These are phyloP conservation scores for Ceratoteleas bidentatus DNA, from an alignment of 1,140 invertebrate genomes.

Conservation along the genomic window DNA sequence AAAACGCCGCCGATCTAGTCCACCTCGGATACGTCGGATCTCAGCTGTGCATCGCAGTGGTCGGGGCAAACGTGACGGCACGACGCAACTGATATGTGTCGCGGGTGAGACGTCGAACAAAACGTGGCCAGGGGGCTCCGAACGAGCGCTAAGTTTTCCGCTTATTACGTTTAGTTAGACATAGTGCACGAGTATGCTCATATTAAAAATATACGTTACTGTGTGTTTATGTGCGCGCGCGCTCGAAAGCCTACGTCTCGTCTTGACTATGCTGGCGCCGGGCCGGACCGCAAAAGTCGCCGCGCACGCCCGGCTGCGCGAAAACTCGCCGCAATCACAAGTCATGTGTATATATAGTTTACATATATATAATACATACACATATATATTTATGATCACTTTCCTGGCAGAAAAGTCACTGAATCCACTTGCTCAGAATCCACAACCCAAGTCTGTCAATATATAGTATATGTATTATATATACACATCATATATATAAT, in stretches of 20 bases:
- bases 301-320: conserved; percentile 3
- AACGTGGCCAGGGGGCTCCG: conserved; percentile 28
- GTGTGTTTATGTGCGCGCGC: conserved; percentile 55
- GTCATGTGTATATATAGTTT: no score
- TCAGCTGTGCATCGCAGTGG: conserved; percentile 13
- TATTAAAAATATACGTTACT: conserved; percentile 78
- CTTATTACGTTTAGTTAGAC: conserved; percentile 39
- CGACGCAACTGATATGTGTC: conserved; percentile 31
- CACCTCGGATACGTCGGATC: conserved; percentile 8
- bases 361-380: no score
- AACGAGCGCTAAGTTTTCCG: conserved; percentile 41
- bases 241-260: conserved; percentile 48
- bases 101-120: conserved; percentile 25
- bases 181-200: conserved; percentile 65
- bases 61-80: conserved; percentile 21
- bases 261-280: conserved; percentile 31
- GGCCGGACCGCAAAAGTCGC: conserved; percentile 4
- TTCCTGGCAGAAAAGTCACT: no score
- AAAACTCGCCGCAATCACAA: conserved; percentile 12
- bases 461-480: no score
- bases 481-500: no score
- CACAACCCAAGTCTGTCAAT: no score
- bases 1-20: neutral
- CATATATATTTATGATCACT: no score
- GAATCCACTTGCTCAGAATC: no score